A percentile compares a stretch with the other conserved stretches of the same genome.
Conservation (phyloP, 2,888 invertebrate species). For the Eumerus sabulonum region DNA sequence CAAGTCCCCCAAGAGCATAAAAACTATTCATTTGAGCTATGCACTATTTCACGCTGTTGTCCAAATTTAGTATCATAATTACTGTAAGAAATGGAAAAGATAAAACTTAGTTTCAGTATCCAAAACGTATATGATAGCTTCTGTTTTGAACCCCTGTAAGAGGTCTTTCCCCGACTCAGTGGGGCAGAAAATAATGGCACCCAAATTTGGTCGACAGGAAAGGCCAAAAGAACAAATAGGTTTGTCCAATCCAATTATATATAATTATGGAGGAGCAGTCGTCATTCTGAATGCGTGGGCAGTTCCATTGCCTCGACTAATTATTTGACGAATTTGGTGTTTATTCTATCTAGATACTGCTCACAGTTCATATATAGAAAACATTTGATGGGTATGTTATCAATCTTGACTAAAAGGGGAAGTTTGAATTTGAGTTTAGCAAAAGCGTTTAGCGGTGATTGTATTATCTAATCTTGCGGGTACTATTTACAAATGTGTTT, state of each 20-base stretch:
- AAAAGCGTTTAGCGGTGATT: no score
- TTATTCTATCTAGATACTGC: background rate
- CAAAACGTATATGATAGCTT: constrained; percentile 19
- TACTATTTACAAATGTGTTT: no score
- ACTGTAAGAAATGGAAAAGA: background rate
- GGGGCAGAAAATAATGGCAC: constrained; percentile 36
- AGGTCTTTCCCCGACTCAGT: constrained; percentile 25
- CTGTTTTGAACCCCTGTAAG: constrained; percentile 6
- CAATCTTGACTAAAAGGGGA: no score
- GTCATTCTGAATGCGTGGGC: constrained; percentile 12
- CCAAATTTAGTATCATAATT: constrained; percentile 3
- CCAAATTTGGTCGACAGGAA: constrained; percentile 22
- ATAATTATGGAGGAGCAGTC: constrained; percentile 17
- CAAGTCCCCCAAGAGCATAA: no score
- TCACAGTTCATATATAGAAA: constrained; percentile 2
- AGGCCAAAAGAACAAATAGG: constrained; percentile 7
- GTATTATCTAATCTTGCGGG: no score
- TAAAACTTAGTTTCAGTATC: constrained; percentile 16
- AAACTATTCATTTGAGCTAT: background rate
- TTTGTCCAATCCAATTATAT: constrained; percentile 35
- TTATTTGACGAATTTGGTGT: constrained; percentile 24
- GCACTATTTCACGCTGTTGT: background rate
- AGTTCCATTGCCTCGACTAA: background rate
- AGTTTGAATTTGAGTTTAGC: no score
- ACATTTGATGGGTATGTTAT: background rate